Conservation (phyloP, 92 coral and sea anemone species). For the Parazoanthus atlanticus region DNA sequence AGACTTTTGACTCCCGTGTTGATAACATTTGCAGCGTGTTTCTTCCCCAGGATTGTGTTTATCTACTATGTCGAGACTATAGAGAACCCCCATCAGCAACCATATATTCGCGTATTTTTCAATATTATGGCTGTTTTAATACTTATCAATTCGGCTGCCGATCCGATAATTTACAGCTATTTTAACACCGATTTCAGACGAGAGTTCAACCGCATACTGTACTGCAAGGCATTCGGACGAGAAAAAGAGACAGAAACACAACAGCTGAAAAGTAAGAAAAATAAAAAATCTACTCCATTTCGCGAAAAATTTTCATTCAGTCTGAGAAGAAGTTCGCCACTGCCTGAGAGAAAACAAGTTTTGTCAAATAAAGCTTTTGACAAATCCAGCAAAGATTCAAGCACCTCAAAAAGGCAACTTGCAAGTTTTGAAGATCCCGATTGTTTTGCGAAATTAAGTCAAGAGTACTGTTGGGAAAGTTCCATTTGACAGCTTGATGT, state of each 20-base stretch:
- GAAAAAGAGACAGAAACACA: neutral
- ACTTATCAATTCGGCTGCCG: conserved; percentile 70
- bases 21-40: conserved; percentile 73
- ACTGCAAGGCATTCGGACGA: conserved; percentile 35
- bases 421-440: neutral
- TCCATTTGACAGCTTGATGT: neutral
- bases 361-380: conserved; percentile 2
- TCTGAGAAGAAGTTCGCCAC: neutral
- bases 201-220: conserved; percentile 65
- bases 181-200: conserved; percentile 90
- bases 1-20: conserved; percentile 86
- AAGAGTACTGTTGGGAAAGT: conserved; percentile 5
- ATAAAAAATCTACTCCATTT: neutral
- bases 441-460: neutral
- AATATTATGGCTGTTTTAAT: conserved; percentile 60
- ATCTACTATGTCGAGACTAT: conserved; percentile 48
- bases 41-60: conserved; percentile 64
- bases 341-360: neutral
- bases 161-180: conserved; percentile 82
- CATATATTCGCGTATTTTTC: conserved; percentile 42
- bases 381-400: neutral
- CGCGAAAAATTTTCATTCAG: neutral
- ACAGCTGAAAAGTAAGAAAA: neutral
- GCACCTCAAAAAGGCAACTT: neutral
- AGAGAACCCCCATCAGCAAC: conserved; percentile 7